Conservation (phyloP, 2,113 vertebrate genomes). For the Pyrgilauda ruficollis region DNA sequence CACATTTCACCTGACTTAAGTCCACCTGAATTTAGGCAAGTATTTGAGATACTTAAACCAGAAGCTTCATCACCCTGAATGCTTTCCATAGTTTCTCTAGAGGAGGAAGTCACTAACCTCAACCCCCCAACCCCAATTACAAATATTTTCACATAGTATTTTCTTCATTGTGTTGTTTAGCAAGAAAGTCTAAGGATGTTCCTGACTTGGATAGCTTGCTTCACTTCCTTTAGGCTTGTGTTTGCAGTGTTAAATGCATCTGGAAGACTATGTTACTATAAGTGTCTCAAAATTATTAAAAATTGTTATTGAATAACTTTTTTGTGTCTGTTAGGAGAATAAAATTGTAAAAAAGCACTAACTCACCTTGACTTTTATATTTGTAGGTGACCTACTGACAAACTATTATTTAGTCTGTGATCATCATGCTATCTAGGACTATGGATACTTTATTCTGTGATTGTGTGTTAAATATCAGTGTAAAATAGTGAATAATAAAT, state of each 20-base stretch:
- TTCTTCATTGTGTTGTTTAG: background rate
- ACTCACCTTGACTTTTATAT: background rate
- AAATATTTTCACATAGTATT: background rate
- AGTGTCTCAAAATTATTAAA: background rate
- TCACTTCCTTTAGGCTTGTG: background rate
- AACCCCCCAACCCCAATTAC: rapidly evolving
- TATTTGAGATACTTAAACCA: background rate
- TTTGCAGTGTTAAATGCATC: background rate
- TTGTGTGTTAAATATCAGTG: background rate
- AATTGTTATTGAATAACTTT: background rate
- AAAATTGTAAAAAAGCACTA: background rate
- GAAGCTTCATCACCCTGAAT: background rate
- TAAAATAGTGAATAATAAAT: background rate
- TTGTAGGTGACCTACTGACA: background rate
- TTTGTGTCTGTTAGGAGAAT: background rate
- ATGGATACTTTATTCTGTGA: background rate
- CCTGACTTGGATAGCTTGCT: background rate
- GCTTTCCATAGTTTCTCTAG: background rate
- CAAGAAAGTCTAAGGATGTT: background rate
- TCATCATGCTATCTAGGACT: background rate
- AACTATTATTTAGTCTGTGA: background rate
- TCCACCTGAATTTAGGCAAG: background rate
- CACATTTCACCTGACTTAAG: background rate
- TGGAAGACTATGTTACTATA: background rate
- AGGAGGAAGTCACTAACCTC: background rate